Conservation (phyloP, 1,140 invertebrate genomes). For the Aphidius ervi region DNA sequence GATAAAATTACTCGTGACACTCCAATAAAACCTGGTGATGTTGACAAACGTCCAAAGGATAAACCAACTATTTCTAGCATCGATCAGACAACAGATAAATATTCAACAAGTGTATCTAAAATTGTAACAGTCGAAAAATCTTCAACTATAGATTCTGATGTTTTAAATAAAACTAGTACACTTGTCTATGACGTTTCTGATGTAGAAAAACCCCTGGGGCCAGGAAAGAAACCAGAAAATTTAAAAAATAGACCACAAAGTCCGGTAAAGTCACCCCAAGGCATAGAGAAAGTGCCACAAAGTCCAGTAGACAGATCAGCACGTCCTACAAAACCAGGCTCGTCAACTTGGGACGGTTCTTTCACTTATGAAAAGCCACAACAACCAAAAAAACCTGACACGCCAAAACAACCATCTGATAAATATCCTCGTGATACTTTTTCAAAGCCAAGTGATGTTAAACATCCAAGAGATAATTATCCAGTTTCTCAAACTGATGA, state of each 20-base stretch:
- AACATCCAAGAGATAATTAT: slow-evolving; percentile 6
- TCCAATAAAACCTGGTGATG: slow-evolving; percentile 10
- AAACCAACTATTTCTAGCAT: slow-evolving; percentile 4
- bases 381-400: slow-evolving; percentile 9
- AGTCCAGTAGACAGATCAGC: slow-evolving; percentile 12
- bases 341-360: slow-evolving; percentile 25
- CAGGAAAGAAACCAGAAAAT: slow-evolving; percentile 1
- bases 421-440: neutral
- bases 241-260: slow-evolving; percentile 5
- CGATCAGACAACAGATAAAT: neutral
- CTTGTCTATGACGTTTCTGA: slow-evolving; percentile 19
- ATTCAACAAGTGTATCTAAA: slow-evolving; percentile 12
- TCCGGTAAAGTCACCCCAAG: slow-evolving; percentile 16
- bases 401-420: neutral
- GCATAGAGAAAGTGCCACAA: neutral
- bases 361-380: slow-evolving; percentile 15
- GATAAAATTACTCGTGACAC: neutral
- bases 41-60: slow-evolving; percentile 10
- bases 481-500: neutral
- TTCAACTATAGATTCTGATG: slow-evolving; percentile 9
- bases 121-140: slow-evolving; percentile 17
- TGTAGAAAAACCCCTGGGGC: slow-evolving; percentile 5
- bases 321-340: slow-evolving; percentile 16
- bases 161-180: slow-evolving; percentile 14
- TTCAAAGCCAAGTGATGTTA: slow-evolving; percentile 12